Evolutionary conservation across 2,888 invertebrate genomes (phyloP).

Genomic region (Dendrolimus houi): DNA sequence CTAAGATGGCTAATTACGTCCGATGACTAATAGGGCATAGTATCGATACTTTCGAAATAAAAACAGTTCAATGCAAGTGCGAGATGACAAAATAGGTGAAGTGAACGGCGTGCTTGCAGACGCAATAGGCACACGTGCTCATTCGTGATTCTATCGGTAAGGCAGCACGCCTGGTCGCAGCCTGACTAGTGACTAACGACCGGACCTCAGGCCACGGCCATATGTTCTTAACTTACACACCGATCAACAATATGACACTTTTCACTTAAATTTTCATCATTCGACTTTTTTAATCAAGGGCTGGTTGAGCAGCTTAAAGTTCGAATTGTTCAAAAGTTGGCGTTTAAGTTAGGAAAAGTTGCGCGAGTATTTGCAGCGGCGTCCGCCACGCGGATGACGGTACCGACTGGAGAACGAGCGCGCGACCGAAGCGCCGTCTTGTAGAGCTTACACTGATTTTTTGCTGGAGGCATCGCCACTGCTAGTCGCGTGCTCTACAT

Average conservation of each 20-base stretch:
- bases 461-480: conserved; percentile 69
- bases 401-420: conserved; percentile 32
- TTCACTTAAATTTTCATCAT: conserved; percentile 42
- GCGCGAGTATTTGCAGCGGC: conserved; percentile 4
- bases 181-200: conserved; percentile 19
- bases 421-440: conserved; percentile 60
- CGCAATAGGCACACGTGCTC: conserved; percentile 60
- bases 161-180: conserved; percentile 18
- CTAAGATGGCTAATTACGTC: conserved; percentile 26
- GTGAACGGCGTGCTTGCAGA: conserved; percentile 68
- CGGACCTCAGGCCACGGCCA: conserved; percentile 61
- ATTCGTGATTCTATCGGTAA: conserved; percentile 58
- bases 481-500: conserved; percentile 64
- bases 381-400: conserved; percentile 24
- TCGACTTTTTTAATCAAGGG: conserved; percentile 9
- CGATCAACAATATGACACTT: conserved; percentile 49
- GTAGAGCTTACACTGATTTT: conserved; percentile 74
- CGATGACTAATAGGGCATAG: conserved; percentile 36
- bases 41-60: conserved; percentile 42
- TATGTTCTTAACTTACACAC: conserved; percentile 64
- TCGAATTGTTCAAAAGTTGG: conserved; percentile 4
- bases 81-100: conserved; percentile 60
- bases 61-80: conserved; percentile 44
- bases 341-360: conserved; percentile 16
- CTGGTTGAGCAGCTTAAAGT: conserved; percentile 12